Conservation (phyloP, 2,888 invertebrate species). For the Amiota communis region DNA sequence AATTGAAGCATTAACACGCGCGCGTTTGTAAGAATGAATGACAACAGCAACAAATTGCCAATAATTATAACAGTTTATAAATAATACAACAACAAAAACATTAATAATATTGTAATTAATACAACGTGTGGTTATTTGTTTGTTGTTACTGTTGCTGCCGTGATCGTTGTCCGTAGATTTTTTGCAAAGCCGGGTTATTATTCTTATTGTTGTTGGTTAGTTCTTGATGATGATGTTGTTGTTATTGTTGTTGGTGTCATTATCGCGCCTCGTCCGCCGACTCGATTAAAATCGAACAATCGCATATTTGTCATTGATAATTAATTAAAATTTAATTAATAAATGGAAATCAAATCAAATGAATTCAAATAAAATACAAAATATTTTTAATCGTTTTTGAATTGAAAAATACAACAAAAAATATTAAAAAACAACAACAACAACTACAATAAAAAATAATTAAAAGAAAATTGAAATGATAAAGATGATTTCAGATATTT, state of each 20-base stretch:
- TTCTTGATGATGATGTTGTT: constrained; percentile 22
- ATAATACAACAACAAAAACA: constrained; percentile 7
- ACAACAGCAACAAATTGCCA: constrained; percentile 26
- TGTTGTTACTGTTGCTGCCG: neutral
- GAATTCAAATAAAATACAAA: constrained; percentile 26
- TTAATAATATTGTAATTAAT: too few relatives aligned
- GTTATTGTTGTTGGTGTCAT: constrained; percentile 20
- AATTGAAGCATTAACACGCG: neutral
- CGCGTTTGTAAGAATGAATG: neutral
- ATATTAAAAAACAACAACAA: neutral
- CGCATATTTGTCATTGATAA: constrained; percentile 45
- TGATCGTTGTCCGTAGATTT: neutral
- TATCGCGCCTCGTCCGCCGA: constrained; percentile 7
- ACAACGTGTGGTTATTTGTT: neutral
- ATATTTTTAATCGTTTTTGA: too few relatives aligned
- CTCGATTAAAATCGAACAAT: constrained; percentile 35
- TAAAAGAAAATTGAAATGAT: constrained; percentile 26
- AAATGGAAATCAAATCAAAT: constrained; percentile 39
- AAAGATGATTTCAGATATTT: neutral
- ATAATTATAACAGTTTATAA: constrained; percentile 30
- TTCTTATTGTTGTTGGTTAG: neutral
- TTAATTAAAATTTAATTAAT: constrained; percentile 53
- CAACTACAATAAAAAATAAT: neutral
- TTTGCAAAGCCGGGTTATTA: neutral
- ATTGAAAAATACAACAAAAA: too few relatives aligned